Evolutionary conservation across 2,888 invertebrate genomes (phyloP).

Genomic region (Venustoraphidia nigricollis): DNA sequence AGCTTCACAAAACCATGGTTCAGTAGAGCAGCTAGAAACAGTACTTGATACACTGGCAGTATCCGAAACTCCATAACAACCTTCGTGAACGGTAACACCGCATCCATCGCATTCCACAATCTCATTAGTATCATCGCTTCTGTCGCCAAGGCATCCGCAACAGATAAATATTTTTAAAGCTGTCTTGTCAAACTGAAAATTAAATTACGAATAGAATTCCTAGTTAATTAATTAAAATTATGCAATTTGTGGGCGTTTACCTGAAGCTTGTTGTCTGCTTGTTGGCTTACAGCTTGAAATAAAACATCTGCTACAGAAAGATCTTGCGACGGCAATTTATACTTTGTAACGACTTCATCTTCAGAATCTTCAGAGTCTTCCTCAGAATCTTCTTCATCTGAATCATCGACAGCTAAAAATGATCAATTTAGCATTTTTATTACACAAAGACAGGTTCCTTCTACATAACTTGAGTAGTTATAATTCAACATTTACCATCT

Average conservation of each 20-base stretch:
- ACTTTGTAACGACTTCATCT: slow-evolving; percentile 23
- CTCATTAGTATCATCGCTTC: slow-evolving; percentile 86
- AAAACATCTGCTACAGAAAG: slow-evolving; percentile 34
- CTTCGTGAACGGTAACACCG: slow-evolving; percentile 93
- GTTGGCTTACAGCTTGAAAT: slow-evolving; percentile 30
- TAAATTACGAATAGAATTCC: background rate
- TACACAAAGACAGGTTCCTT: too few species aligned
- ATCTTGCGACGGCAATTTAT: slow-evolving; percentile 22
- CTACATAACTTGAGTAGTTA: too few species aligned
- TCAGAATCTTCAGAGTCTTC: slow-evolving; percentile 28
- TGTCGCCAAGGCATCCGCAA: slow-evolving; percentile 83
- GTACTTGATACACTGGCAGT: slow-evolving; percentile 83
- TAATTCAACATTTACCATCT: slow-evolving; percentile 28
- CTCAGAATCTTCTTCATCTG: slow-evolving; percentile 24
- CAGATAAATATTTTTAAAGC: slow-evolving; percentile 67
- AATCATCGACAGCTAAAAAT: slow-evolving; percentile 1
- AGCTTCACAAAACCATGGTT: slow-evolving; percentile 99
- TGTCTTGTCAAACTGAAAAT: slow-evolving; percentile 25
- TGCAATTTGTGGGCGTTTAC: slow-evolving; percentile 10
- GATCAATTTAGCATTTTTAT: too few species aligned
- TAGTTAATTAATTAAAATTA: background rate
- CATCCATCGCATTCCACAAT: slow-evolving; percentile 96
- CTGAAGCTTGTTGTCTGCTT: slow-evolving; percentile 25
- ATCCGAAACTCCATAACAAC: slow-evolving; percentile 90
- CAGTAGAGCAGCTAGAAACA: slow-evolving; percentile 86